Evolutionary conservation across 2,113 vertebrate genomes (phyloP).

Genomic region (rabbit (Oryctolagus cuniculus)): mOryCun1.1 NC_091453.1:129199501-129200000

Average conservation of each 20-base stretch:
- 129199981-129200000: conserved; percentile 1
- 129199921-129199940: background rate
- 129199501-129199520: conserved; percentile 34
- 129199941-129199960: conserved; percentile 6
- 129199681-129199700: background rate
- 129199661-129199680: background rate
- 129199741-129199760: background rate
- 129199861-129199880: background rate
- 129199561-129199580: background rate
- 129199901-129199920: background rate
- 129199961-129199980: background rate
- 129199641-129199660: conserved; percentile 29
- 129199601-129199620: conserved; percentile 2
- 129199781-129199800: background rate
- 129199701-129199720: background rate
- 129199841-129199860: background rate
- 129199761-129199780: background rate
- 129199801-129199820: background rate
- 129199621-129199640: background rate
- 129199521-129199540: conserved; percentile 42
- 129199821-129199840: background rate
- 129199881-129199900: background rate
- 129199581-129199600: background rate
- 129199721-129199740: background rate
- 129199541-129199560: background rate